These are phyloP conservation scores for Stenolophus ochropezus DNA, from an alignment of 2,888 invertebrate species.

Conservation along the genomic window DNA sequence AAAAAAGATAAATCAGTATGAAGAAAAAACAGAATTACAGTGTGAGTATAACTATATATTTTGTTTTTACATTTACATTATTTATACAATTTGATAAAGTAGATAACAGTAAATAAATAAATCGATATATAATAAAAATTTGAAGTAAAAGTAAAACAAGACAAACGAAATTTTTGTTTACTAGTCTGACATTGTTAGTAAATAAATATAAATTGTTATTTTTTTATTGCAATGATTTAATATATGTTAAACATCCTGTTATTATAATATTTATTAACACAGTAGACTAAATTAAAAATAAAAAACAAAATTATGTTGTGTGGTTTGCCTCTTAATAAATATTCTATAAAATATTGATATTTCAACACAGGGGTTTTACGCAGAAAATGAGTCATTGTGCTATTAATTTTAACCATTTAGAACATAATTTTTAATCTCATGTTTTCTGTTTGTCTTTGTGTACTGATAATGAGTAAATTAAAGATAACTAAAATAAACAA, in stretches of 20 bases:
- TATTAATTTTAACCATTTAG: not conserved
- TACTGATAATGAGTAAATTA: too few relatives aligned
- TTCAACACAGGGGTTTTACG: not conserved
- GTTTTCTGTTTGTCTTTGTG: not conserved
- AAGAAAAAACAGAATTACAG: not conserved
- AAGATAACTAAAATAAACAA: too few relatives aligned
- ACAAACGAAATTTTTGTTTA: not conserved
- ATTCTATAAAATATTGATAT: conserved; percentile 29
- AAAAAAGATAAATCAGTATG: not conserved
- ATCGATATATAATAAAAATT: too few relatives aligned
- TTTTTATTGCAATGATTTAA: not conserved
- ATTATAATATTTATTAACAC: not conserved
- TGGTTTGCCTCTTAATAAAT: not conserved
- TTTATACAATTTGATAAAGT: too few relatives aligned
- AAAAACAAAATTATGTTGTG: not conserved
- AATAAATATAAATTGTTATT: not conserved
- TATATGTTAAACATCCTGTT: not conserved
- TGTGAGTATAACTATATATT: not conserved
- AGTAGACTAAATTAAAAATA: not conserved
- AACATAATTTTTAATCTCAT: not conserved
- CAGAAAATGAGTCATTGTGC: conserved; percentile 3
- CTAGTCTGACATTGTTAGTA: not conserved
- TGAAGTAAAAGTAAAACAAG: too few relatives aligned
- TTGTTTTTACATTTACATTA: not conserved
- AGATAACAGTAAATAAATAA: too few relatives aligned